These are phyloP conservation scores for Hyposmocoma kahamanoa DNA, from an alignment of 1,140 invertebrate genomes.

Conservation along the genomic window DNA sequence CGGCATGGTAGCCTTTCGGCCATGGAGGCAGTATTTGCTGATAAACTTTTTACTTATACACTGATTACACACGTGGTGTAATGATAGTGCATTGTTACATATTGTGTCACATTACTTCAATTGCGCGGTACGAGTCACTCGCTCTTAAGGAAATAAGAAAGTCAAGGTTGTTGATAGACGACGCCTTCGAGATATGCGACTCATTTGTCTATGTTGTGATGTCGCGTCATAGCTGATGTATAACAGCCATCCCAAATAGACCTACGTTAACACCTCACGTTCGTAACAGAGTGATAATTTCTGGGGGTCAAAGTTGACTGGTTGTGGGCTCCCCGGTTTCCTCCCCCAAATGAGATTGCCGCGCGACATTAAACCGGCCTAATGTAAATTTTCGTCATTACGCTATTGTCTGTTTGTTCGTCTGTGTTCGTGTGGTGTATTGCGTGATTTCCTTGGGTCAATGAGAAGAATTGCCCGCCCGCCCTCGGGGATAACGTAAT, in stretches of 20 bases:
- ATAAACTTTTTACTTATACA: too few relatives aligned
- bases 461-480: conserved; percentile 19
- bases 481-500: conserved; percentile 22
- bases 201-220: conserved; percentile 63
- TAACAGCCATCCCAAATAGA: conserved; percentile 30
- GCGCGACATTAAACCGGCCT: conserved; percentile 63
- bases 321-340: conserved; percentile 35
- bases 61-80: too few relatives aligned
- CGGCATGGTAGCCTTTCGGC: too few relatives aligned
- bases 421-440: conserved; percentile 22
- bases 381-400: conserved; percentile 68
- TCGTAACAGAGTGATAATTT: conserved; percentile 16
- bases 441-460: conserved; percentile 44
- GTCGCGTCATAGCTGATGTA: conserved; percentile 47
- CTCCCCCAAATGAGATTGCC: conserved; percentile 61
- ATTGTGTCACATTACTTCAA: too few relatives aligned
- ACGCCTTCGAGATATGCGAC: conserved; percentile 45
- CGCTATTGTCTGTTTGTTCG: conserved; percentile 48
- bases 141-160: conserved; percentile 42
- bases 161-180: conserved; percentile 39
- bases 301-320: conserved; percentile 30
- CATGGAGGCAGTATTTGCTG: too few relatives aligned
- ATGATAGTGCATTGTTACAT: too few relatives aligned
- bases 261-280: conserved; percentile 16
- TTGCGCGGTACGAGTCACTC: conserved; percentile 11